phyloP scores from a whole-genome alignment of 2,797 vertebrate genomes.

The Sebastes taczanowskii region DNA sequence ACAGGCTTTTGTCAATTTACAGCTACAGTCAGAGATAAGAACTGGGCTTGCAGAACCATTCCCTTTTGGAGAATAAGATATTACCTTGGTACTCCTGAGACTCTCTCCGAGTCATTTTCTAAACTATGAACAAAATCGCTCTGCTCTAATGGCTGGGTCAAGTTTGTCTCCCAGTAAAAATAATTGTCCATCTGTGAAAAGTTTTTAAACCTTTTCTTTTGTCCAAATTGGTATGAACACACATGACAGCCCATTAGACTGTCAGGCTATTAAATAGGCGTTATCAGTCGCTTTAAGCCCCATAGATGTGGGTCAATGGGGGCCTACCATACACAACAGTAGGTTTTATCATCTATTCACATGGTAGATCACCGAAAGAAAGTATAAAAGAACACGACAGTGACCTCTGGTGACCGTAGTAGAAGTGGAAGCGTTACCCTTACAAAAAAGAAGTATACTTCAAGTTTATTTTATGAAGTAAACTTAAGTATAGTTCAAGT shows the following conservation, averaged over 20 bases:
- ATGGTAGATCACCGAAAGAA: no score
- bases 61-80: not conserved
- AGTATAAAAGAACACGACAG: no score
- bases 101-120: not conserved
- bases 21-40: not conserved
- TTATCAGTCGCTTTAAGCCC: no score
- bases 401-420: no score
- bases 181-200: not conserved
- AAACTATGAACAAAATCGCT: constrained; percentile 2
- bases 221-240: not conserved
- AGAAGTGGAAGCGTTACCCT: no score
- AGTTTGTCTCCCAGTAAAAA: constrained; percentile 1
- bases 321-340: no score
- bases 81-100: not conserved
- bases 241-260: not conserved
- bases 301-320: no score
- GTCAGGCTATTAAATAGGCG: not conserved
- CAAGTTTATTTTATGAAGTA: no score
- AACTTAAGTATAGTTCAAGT: no score
- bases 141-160: constrained; percentile 11
- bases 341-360: no score
- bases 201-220: not conserved
- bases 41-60: not conserved
- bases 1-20: constrained; percentile 1
- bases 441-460: no score